phyloP scores from a whole-genome alignment of 2,113 vertebrate species.

The Penelope pileata region DNA sequence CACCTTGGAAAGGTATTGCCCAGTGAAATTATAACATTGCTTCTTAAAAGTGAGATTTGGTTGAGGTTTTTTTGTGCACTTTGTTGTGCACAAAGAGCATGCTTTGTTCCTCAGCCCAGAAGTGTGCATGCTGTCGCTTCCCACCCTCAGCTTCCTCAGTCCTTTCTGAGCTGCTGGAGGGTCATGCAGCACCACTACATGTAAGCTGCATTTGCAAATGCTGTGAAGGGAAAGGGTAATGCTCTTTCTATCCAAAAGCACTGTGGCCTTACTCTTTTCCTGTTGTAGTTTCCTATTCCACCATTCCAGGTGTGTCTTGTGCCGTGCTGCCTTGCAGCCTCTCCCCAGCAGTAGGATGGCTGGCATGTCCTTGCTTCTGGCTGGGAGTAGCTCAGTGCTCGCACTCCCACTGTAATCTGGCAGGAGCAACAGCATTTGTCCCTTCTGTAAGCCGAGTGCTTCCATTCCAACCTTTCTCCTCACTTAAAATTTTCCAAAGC shows the following conservation, averaged over 20 bases:
- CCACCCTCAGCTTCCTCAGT: background rate
- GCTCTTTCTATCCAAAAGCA: background rate
- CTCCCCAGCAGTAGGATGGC: background rate
- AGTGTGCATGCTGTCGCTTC: background rate
- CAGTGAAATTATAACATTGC: background rate
- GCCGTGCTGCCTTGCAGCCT: background rate
- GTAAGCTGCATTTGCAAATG: constrained; percentile 45
- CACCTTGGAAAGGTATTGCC: background rate
- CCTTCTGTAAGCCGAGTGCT: background rate
- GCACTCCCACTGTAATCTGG: background rate
- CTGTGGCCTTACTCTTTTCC: background rate
- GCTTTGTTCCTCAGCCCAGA: constrained; percentile 7
- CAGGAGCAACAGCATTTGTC: background rate
- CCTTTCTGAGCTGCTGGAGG: background rate
- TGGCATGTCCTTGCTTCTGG: background rate
- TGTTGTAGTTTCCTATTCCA: background rate
- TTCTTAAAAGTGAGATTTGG: background rate
- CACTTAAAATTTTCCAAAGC: background rate
- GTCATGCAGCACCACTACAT: background rate
- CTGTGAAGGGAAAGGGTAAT: background rate
- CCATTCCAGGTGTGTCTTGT: background rate
- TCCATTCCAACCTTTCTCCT: constrained; percentile 19
- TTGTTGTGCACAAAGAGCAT: too few species aligned
- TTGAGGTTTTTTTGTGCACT: constrained; percentile 15
- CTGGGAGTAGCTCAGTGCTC: background rate